Conservation (phyloP, 2,797 vertebrate genomes). For the Spinus pinus region DNA sequence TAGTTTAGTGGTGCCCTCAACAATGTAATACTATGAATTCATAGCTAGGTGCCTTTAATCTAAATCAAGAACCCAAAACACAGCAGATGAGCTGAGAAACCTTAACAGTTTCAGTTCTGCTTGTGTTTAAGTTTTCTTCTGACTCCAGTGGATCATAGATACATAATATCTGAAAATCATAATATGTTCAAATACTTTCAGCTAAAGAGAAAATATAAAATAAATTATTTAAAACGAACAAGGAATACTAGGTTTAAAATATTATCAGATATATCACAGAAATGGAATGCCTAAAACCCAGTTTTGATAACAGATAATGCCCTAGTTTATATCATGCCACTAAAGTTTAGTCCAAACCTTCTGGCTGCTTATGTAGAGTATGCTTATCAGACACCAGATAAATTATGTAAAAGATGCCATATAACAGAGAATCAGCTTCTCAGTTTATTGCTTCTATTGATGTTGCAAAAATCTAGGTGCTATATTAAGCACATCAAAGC, state of each 20-base stretch:
- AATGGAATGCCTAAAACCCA: background rate
- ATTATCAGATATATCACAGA: background rate
- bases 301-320: background rate
- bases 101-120: background rate
- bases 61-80: background rate
- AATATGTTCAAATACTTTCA: background rate
- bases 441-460: background rate
- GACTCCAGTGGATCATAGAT: background rate
- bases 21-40: background rate
- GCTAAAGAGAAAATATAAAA: background rate
- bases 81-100: background rate
- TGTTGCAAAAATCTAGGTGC: background rate
- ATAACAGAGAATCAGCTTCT: background rate
- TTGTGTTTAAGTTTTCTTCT: background rate
- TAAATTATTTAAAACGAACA: background rate
- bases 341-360: background rate
- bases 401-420: background rate
- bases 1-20: background rate
- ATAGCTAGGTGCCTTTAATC: background rate
- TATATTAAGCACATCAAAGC: background rate
- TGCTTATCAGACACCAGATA: background rate
- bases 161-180: background rate
- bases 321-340: background rate
- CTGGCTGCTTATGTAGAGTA: background rate
- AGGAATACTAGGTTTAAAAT: background rate